A percentile compares a stretch with the other conserved stretches of the same genome.
Evolutionary conservation across 1,140 invertebrate genomes (phyloP).

Genomic region (Lepidurus arcticus): DNA sequence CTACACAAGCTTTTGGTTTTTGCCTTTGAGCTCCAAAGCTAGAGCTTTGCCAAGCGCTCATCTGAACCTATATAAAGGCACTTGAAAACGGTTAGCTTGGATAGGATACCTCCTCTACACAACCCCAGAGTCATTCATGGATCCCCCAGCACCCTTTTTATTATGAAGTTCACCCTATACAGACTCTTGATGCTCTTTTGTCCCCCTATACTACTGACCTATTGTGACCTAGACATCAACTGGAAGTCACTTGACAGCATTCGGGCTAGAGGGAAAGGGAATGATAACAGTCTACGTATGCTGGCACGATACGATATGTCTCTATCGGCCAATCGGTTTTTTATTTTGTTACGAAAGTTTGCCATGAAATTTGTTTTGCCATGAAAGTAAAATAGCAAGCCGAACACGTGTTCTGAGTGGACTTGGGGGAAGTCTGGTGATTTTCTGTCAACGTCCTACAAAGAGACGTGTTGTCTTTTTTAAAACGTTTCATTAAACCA

Average conservation of each 20-base stretch:
- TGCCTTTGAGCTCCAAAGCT: not conserved
- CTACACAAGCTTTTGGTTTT: conserved; percentile 8
- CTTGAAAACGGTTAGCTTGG: conserved; percentile 6
- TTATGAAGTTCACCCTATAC: not conserved
- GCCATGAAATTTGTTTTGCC: too few species aligned
- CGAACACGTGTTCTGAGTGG: too few species aligned
- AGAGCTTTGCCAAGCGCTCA: not conserved
- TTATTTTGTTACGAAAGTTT: too few species aligned
- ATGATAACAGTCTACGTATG: conserved; percentile 1
- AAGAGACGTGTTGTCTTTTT: too few species aligned
- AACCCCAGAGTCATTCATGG: not conserved
- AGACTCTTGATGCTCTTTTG: not conserved
- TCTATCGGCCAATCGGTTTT: not conserved
- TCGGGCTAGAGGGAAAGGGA: not conserved
- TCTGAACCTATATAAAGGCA: not conserved
- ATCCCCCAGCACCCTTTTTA: conserved; percentile 11
- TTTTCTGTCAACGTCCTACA: too few species aligned
- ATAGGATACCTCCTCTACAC: not conserved
- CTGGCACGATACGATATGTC: not conserved
- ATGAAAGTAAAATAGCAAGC: too few species aligned
- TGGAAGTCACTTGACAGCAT: conserved; percentile 17
- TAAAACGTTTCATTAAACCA: too few species aligned
- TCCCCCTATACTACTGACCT: conserved; percentile 7
- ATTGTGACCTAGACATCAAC: conserved; percentile 1
- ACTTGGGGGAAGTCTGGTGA: too few species aligned